Evolutionary conservation across 2,888 invertebrate species (phyloP), one percentile per base, ranked within the genome.

Genomic region (Malthinus seriepunctatus): DNA sequence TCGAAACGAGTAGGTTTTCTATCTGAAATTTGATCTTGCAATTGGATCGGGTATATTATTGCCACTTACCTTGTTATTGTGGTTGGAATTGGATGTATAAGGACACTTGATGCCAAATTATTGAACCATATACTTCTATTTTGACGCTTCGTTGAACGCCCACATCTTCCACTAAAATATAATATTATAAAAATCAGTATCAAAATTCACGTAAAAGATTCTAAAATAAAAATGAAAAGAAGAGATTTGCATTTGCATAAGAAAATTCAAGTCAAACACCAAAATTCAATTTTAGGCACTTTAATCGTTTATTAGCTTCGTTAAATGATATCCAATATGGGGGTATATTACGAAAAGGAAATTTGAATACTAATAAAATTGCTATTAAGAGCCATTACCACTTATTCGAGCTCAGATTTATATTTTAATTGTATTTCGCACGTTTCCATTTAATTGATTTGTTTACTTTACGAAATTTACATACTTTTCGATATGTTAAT

Each of bases 1-100:
- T 44, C 47, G 23, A 51, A 58, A 51, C 53, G 47, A 47, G 47
- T 34, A 39, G 38, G 51, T 51, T 58, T 60, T 48, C 50, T 60
- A 62, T 62, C 62, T 58, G 58, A 62, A 62, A 62, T 62, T 51
- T 58, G 58, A 62, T 62, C 62, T 62, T 51, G 47, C 57, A 50
- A 55, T 51, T 58, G 56, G 61, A 53, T 51, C 50, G 38, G 42
- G 48, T 53, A 59, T 62, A 58, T 58, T 57, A 62, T 62, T 62
- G 55, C 62, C 62, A 58, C 54, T 58, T 57, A 62, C 39, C 58
- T 55, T 54, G 62, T 62, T 62, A 62, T 58, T 37, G 62, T 53
- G 39, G 52, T 46, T 34, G 49, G 52, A 61, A 61, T 57, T 52
- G 56, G 57, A 61, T 53, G 57, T 45, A 49, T 38, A 60, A 51